Conservation (phyloP, 2,888 invertebrate genomes). For the Synergus itoensis region DNA sequence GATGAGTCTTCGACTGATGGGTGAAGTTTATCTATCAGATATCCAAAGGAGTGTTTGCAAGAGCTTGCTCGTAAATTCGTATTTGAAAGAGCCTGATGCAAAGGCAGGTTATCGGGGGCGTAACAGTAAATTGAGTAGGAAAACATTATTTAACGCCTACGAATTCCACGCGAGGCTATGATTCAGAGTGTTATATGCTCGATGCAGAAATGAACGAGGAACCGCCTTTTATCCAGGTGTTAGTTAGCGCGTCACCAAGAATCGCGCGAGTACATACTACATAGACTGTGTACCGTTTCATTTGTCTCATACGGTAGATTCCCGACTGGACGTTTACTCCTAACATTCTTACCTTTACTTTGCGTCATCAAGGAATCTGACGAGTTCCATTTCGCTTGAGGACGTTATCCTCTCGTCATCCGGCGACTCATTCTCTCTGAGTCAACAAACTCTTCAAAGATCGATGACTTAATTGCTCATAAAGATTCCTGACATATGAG, state of each 20-base stretch:
- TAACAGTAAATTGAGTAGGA: conserved; percentile 69
- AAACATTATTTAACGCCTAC: conserved; percentile 69
- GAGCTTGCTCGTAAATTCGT: conserved; percentile 63
- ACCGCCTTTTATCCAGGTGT: conserved; percentile 48
- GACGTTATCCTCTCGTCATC: conserved; percentile 21
- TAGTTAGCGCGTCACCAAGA: conserved; percentile 41
- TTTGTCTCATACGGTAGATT: conserved; percentile 49
- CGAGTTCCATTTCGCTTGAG: conserved; percentile 45
- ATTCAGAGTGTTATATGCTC: conserved; percentile 55
- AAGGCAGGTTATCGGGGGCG: conserved; percentile 59
- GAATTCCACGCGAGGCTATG: conserved; percentile 61
- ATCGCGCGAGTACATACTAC: conserved; percentile 45
- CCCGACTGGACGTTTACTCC: conserved; percentile 46
- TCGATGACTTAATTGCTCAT: conserved; percentile 31
- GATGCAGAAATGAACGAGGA: conserved; percentile 24
- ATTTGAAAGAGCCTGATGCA: conserved; percentile 53
- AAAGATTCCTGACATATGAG: background rate
- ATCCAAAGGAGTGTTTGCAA: conserved; percentile 4
- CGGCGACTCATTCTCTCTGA: conserved; percentile 26
- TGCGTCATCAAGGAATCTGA: conserved; percentile 48
- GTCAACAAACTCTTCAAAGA: conserved; percentile 25
- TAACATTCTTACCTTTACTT: conserved; percentile 43
- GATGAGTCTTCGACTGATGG: background rate
- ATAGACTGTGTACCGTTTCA: conserved; percentile 49
- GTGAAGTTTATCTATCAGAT: conserved; percentile 3